Base-by-base conservation (phyloP, 2,113 vertebrate genomes). In the Drymodes brunneopygia region DNA sequence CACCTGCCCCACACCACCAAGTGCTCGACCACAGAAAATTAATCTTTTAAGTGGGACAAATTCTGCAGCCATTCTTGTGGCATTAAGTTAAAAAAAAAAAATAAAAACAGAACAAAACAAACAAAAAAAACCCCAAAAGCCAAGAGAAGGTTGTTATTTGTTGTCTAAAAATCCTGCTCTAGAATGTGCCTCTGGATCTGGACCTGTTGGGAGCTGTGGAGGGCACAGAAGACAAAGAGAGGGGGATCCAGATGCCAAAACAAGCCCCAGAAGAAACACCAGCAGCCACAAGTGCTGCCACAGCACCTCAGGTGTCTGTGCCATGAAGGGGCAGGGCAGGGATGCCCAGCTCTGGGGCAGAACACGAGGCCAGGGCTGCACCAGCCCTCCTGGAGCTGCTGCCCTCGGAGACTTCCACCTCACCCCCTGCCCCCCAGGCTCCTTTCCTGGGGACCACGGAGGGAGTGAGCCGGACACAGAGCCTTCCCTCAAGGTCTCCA, bases 281-380 rank as follows among this genome's bases (percentile, higher is more conserved):
- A 23, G 36, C 0, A 2, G 40, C 47, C 62, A 36, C 29, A 53
- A 2, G 8, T 8, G 44, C 50, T 81, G 64, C 56, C 45, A 65
- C 27, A 20, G 8, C 22, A 10, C 7, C 25, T 81, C 2, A 5
- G 1, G 27, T 7, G 38, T 2, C 10, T 3, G 28, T 50, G 70
- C 23, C 35, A 0, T 0, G 18, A 23, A 29, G 7, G 4, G 56
- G 33, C 35, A 67, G 35, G 35, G 60, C 25, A 62, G 14, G 7
- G 53, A 28, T 62, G 64, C 81, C 10, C 6, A 74, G 33, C 74
- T 35, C 28, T 28, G 47, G 15, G 7, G 4, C 1, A 0, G 36
- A 61, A 19, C 40, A 5, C 3, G 4, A 21, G 2, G n/a, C 73
- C n/a, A 7, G 42, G 22, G 5, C 77, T 38, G 7, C 60, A 13